Percentiles rank a stretch among this genome's conserved stretches.
Evolutionary conservation across 2,113 vertebrate species (phyloP).

Genomic region (Xenopus borealis): DNA sequence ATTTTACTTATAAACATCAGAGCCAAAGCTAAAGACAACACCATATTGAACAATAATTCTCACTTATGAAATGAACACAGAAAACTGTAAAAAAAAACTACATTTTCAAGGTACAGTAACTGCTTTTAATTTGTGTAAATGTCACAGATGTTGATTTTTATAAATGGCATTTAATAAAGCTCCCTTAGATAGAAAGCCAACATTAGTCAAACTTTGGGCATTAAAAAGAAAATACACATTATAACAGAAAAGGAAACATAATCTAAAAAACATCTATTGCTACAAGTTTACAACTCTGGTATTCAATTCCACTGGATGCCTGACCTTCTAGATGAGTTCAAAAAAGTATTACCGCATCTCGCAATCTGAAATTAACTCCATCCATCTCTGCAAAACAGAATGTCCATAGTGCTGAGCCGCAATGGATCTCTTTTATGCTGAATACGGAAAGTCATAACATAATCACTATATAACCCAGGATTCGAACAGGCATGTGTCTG

Average conservation of each 20-base stretch:
- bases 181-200: not conserved
- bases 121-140: not conserved
- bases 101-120: not conserved
- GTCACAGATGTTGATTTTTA: slow-evolving; percentile 15
- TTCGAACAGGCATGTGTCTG: no score
- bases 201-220: not conserved
- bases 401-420: slow-evolving; percentile 59
- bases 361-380: slow-evolving; percentile 67
- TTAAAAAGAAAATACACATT: not conserved
- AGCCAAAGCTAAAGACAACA: not conserved
- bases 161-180: slow-evolving; percentile 32
- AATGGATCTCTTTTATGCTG: slow-evolving; percentile 68
- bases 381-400: slow-evolving; percentile 72
- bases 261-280: slow-evolving; percentile 31
- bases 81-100: slow-evolving; percentile 32
- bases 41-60: not conserved
- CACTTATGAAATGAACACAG: not conserved
- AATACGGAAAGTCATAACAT: slow-evolving; percentile 48
- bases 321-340: slow-evolving; percentile 37
- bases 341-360: slow-evolving; percentile 70
- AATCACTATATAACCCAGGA: no score
- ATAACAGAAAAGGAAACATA: not conserved
- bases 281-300: not conserved
- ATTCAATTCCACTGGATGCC: slow-evolving; percentile 10
- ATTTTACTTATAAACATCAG: not conserved